These are phyloP conservation scores for Heliocidaris tuberculata DNA, from an alignment of 35 echinoderm and acorn worm species.

Conservation along the genomic window DNA sequence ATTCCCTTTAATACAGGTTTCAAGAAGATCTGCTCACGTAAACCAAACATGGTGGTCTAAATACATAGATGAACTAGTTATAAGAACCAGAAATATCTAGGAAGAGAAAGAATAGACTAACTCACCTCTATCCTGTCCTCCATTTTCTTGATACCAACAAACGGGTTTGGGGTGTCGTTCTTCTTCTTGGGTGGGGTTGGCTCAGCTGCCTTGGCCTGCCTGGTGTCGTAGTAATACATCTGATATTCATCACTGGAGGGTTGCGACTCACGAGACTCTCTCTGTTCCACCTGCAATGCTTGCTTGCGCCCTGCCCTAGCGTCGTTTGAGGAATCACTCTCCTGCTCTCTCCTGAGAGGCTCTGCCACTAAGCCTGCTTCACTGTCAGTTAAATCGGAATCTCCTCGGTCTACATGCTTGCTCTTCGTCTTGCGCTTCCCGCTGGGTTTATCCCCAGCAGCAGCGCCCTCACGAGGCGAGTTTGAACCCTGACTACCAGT, in stretches of 20 bases:
- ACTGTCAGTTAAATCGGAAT: slow-evolving; percentile 72
- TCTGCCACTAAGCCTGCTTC: slow-evolving; percentile 51
- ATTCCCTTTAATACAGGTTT: too few relatives aligned
- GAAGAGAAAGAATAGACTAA: neutral
- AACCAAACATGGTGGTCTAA: too few relatives aligned
- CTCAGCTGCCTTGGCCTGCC: slow-evolving; percentile 76
- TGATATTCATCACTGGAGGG: slow-evolving; percentile 89
- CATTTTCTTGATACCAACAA: slow-evolving; percentile 89
- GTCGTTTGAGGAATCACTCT: slow-evolving; percentile 44
- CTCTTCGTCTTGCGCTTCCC: slow-evolving; percentile 82
- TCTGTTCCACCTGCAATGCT: slow-evolving; percentile 42
- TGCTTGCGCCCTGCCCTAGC: slow-evolving; percentile 28
- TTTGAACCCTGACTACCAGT: slow-evolving; percentile 30
- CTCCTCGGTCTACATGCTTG: slow-evolving; percentile 74
- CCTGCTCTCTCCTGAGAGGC: slow-evolving; percentile 43
- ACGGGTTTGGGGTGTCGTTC: slow-evolving; percentile 77
- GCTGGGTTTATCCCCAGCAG: slow-evolving; percentile 50
- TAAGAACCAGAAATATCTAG: too few relatives aligned
- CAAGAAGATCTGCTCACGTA: too few relatives aligned
- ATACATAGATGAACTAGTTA: too few relatives aligned
- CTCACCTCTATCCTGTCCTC: slow-evolving; percentile 89
- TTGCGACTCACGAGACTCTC: slow-evolving; percentile 54
- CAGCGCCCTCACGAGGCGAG: slow-evolving; percentile 32
- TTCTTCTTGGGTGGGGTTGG: slow-evolving; percentile 73
- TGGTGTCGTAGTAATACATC: slow-evolving; percentile 98